A percentile compares a stretch with the other conserved stretches of the same genome.
These are phyloP conservation scores for Eilema sororculum DNA, from an alignment of 2,888 invertebrate genomes.

Conservation along the genomic window DNA sequence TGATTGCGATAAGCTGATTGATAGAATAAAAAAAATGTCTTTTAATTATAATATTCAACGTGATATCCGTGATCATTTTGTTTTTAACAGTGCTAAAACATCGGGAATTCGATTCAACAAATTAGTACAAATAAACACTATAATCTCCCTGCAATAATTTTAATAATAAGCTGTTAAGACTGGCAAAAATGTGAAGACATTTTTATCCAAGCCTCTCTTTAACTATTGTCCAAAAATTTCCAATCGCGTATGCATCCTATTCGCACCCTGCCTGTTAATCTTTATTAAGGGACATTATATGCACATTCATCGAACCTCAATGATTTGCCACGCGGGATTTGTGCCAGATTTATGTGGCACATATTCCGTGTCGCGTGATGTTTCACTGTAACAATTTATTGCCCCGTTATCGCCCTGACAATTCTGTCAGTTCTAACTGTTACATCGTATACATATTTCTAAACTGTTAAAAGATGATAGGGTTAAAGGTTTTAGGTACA, in stretches of 20 bases:
- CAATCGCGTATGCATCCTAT: slow-evolving; percentile 15
- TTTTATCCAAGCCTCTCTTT: too few relatives aligned
- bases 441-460: slow-evolving; percentile 3
- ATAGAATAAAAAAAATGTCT: too few relatives aligned
- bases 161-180: too few relatives aligned
- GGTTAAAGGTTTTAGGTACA: not conserved
- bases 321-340: slow-evolving; percentile 53
- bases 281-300: slow-evolving; percentile 81
- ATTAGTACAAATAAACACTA: too few relatives aligned
- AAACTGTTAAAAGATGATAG: not conserved
- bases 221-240: not conserved
- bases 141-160: too few relatives aligned
- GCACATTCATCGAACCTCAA: slow-evolving; percentile 62
- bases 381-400: slow-evolving; percentile 56
- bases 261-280: slow-evolving; percentile 73
- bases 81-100: too few relatives aligned
- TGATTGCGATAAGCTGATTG: too few relatives aligned
- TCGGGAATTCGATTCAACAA: too few relatives aligned
- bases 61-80: too few relatives aligned
- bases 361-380: slow-evolving; percentile 37
- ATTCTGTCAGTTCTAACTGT: slow-evolving; percentile 22
- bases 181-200: too few relatives aligned
- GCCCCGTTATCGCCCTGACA: slow-evolving; percentile 26
- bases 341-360: slow-evolving; percentile 67
- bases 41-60: too few relatives aligned